Evolutionary conservation across 2,888 invertebrate genomes (phyloP).

Genomic region (Meteorus colon): DNA sequence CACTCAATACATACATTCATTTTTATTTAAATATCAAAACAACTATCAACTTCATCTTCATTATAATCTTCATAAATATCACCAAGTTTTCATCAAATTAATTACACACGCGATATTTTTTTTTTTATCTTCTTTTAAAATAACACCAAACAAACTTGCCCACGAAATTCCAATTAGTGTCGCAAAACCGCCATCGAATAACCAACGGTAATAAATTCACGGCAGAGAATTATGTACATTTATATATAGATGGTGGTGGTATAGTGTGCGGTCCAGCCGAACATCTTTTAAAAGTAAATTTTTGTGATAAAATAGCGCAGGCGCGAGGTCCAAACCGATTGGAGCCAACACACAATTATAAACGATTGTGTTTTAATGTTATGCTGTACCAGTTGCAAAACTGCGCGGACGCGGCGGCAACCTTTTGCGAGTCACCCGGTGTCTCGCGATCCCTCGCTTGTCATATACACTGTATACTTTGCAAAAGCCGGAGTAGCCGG

Average conservation of each 20-base stretch:
- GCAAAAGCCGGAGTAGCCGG: slow-evolving; percentile 10
- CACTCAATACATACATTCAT: slow-evolving; percentile 3
- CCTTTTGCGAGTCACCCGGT: slow-evolving; percentile 8
- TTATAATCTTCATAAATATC: background rate
- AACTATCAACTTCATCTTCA: background rate
- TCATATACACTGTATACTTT: background rate
- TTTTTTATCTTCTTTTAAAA: background rate
- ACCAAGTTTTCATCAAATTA: background rate
- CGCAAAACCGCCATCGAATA: slow-evolving; percentile 5
- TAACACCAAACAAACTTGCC: background rate
- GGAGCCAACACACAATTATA: slow-evolving; percentile 3
- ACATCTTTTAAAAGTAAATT: background rate
- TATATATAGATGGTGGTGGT: background rate
- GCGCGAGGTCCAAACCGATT: slow-evolving; percentile 11
- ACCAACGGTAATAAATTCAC: background rate
- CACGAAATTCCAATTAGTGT: background rate
- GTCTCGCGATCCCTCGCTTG: background rate
- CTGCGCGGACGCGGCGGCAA: slow-evolving; percentile 20
- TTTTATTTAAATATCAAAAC: background rate
- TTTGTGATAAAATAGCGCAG: slow-evolving; percentile 17
- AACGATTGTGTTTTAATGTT: slow-evolving; percentile 18
- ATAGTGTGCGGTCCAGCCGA: slow-evolving; percentile 13
- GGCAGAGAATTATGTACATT: background rate
- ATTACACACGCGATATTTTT: background rate
- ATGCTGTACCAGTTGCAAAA: slow-evolving; percentile 8